These are phyloP conservation scores for Silurus lanzhouensis DNA, from an alignment of 2,797 vertebrate genomes.

Conservation along the genomic window DNA sequence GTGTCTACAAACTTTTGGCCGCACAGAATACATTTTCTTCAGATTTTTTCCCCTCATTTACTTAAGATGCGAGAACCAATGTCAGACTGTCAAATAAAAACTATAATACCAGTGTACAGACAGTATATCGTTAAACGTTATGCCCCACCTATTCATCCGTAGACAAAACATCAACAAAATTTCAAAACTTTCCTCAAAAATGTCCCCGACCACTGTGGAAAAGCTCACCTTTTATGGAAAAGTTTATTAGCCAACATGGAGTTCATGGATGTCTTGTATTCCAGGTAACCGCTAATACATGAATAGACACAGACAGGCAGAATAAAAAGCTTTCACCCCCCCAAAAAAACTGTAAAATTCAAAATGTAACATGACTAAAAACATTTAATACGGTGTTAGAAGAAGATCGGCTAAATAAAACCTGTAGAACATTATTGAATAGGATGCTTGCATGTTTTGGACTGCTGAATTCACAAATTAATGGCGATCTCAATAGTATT, in stretches of 20 bases:
- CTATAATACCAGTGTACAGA: slow-evolving; percentile 46
- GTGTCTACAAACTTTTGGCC: not conserved
- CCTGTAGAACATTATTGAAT: not conserved
- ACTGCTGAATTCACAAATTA: slow-evolving; percentile 1
- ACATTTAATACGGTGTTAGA: not conserved
- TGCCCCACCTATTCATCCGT: not conserved
- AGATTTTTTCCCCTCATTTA: not conserved
- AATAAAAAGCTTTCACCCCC: slow-evolving; percentile 24
- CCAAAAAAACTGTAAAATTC: not conserved
- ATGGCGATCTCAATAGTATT: slow-evolving; percentile 18
- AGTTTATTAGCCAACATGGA: slow-evolving; percentile 91
- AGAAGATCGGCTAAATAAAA: not conserved
- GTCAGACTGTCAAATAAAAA: slow-evolving; percentile 48
- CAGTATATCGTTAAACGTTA: not conserved
- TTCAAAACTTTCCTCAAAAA: slow-evolving; percentile 65
- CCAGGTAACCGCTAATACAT: slow-evolving; percentile 86
- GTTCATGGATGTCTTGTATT: slow-evolving; percentile 95
- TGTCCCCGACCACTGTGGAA: slow-evolving; percentile 70
- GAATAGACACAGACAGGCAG: slow-evolving; percentile 61
- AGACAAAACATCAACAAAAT: slow-evolving; percentile 67
- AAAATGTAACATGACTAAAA: slow-evolving; percentile 39
- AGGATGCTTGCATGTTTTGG: slow-evolving; percentile 10
- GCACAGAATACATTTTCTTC: not conserved
- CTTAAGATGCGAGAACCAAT: not conserved
- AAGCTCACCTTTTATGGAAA: slow-evolving; percentile 91